Evolutionary conservation across 2,797 vertebrate genomes (phyloP).

Genomic region (Myotis pilosus): DNA sequence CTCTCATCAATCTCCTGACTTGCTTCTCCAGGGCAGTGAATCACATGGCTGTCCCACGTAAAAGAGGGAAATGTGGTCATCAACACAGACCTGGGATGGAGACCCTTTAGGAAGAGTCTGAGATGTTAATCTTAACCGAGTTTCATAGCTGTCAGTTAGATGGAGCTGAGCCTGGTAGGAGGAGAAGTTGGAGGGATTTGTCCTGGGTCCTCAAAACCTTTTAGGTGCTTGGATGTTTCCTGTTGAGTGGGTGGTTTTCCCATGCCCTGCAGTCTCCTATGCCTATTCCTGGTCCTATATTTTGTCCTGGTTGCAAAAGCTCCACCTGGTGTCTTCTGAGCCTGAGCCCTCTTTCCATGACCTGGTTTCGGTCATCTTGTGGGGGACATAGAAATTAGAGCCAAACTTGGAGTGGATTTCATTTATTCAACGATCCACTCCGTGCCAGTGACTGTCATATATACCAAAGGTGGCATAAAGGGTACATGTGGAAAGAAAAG

Average conservation of each 20-base stretch:
- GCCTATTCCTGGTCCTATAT: not conserved
- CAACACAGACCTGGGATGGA: not conserved
- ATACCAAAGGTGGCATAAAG: not conserved
- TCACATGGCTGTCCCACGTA: not conserved
- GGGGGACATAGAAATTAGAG: not conserved
- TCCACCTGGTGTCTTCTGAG: not conserved
- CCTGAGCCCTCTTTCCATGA: not conserved
- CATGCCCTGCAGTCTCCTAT: not conserved
- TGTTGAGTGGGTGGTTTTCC: not conserved
- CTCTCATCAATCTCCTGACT: not conserved
- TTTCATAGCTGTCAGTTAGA: not conserved
- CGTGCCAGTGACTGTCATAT: not conserved
- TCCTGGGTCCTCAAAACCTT: not conserved
- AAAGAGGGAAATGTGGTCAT: not conserved
- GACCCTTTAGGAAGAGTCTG: not conserved
- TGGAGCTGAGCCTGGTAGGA: not conserved
- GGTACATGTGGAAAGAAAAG: not conserved
- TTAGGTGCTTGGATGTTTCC: not conserved
- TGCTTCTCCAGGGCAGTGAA: not conserved
- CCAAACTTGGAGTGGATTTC: constrained; percentile 14
- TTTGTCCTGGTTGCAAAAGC: not conserved
- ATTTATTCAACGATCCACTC: not conserved
- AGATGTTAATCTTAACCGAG: not conserved
- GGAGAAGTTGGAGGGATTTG: not conserved
- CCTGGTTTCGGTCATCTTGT: not conserved